A percentile compares a stretch with the other conserved stretches of the same genome.
These are phyloP conservation scores for Euzophera pinguis DNA, from an alignment of 2,888 invertebrate species.

Conservation along the genomic window DNA sequence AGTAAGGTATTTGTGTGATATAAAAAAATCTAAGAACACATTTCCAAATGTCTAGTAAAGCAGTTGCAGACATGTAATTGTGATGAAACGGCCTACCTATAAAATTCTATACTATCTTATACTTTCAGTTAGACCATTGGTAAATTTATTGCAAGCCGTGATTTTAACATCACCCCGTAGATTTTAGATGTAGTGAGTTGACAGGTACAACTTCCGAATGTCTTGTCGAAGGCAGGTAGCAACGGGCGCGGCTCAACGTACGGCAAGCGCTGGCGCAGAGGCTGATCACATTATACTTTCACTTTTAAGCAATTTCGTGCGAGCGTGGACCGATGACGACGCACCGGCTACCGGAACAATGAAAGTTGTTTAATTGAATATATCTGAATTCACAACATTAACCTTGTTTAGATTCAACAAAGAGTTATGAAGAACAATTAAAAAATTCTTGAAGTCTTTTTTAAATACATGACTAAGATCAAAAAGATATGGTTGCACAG, in stretches of 20 bases:
- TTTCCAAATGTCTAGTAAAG: too few relatives aligned
- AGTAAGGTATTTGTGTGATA: too few relatives aligned
- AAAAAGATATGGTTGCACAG: too few relatives aligned
- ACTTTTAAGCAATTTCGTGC: constrained; percentile 72
- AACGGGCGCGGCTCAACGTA: constrained; percentile 11
- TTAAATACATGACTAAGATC: not conserved
- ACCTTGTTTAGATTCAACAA: constrained; percentile 7
- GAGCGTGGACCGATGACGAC: constrained; percentile 44
- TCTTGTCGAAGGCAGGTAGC: not conserved
- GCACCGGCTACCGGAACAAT: constrained; percentile 56
- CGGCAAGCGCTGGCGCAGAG: constrained; percentile 22
- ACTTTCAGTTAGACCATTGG: not conserved
- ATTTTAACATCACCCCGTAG: not conserved
- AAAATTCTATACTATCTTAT: not conserved
- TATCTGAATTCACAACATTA: constrained; percentile 28
- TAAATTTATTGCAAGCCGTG: not conserved
- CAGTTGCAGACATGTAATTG: too few relatives aligned
- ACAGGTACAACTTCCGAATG: constrained; percentile 5
- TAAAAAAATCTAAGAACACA: too few relatives aligned
- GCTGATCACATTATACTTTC: constrained; percentile 71
- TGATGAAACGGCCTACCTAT: too few relatives aligned
- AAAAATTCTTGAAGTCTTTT: not conserved
- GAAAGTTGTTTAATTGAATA: constrained; percentile 61
- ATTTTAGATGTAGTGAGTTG: not conserved
- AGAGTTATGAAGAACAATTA: not conserved